phyloP scores from a whole-genome alignment of 2,888 invertebrate species.

The Mesorhabditis belari region DNA sequence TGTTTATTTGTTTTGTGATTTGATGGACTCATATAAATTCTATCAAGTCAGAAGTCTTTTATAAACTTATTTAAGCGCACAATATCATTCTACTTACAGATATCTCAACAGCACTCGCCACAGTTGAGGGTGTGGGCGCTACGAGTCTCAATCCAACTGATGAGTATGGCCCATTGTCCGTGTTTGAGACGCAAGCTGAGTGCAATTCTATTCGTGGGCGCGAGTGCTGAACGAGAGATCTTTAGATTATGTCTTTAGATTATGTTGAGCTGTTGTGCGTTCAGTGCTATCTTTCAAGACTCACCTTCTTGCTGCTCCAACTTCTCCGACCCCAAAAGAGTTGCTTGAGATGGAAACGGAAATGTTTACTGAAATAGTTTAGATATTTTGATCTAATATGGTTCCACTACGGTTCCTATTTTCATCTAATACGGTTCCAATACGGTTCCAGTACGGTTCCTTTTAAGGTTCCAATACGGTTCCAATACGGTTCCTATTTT shows the following conservation, averaged over 20 bases:
- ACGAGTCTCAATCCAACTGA: background rate
- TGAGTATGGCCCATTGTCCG: background rate
- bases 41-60: no score
- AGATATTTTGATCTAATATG: no score
- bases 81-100: no score
- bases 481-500: no score
- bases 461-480: no score
- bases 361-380: conserved; percentile 20
- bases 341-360: conserved; percentile 23
- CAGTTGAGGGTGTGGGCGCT: background rate
- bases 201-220: background rate
- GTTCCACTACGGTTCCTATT: no score
- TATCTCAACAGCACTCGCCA: background rate
- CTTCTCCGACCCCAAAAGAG: background rate
- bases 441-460: no score
- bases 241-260: background rate
- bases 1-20: no score
- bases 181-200: background rate
- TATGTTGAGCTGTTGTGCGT: background rate
- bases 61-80: no score
- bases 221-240: background rate
- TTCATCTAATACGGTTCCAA: no score
- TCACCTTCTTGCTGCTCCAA: background rate
- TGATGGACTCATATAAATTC: no score
- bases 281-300: no score